Evolutionary conservation across 2,888 invertebrate genomes (phyloP).

Genomic region (Chymomyza procnemis): DNA sequence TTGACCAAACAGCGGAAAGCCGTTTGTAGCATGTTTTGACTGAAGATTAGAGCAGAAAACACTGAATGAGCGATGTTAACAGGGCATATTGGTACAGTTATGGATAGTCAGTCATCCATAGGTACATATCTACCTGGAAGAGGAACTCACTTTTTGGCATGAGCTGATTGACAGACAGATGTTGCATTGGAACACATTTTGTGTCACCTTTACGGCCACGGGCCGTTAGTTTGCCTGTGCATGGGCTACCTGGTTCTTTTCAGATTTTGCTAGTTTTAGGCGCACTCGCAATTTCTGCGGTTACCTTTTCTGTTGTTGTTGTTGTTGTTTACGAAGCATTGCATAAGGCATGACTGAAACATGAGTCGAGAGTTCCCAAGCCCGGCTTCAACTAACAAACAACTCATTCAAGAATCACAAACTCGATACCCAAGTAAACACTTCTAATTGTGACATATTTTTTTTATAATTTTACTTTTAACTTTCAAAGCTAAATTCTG

Average conservation of each 20-base stretch:
- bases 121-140: constrained; percentile 29
- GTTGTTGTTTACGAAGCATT: constrained; percentile 42
- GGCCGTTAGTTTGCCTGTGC: constrained; percentile 24
- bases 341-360: constrained; percentile 21
- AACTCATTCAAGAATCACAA: neutral
- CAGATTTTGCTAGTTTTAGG: constrained; percentile 37
- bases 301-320: neutral
- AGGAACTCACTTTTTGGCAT: constrained; percentile 33
- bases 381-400: neutral
- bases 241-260: constrained; percentile 33
- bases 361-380: constrained; percentile 2
- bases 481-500: too few relatives aligned
- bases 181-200: constrained; percentile 22
- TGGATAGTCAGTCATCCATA: neutral
- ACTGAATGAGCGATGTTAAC: neutral
- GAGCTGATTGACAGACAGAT: constrained; percentile 39
- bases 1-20: neutral
- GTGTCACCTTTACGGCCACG: constrained; percentile 20
- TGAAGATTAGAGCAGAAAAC: too few relatives aligned
- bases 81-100: neutral
- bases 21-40: neutral
- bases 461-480: too few relatives aligned
- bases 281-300: constrained; percentile 6
- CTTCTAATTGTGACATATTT: neutral
- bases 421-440: constrained; percentile 11